A percentile compares a stretch with the other conserved stretches of the same genome.
Conservation (phyloP, 2,113 vertebrate genomes). For the Elgaria multicarinata region DNA sequence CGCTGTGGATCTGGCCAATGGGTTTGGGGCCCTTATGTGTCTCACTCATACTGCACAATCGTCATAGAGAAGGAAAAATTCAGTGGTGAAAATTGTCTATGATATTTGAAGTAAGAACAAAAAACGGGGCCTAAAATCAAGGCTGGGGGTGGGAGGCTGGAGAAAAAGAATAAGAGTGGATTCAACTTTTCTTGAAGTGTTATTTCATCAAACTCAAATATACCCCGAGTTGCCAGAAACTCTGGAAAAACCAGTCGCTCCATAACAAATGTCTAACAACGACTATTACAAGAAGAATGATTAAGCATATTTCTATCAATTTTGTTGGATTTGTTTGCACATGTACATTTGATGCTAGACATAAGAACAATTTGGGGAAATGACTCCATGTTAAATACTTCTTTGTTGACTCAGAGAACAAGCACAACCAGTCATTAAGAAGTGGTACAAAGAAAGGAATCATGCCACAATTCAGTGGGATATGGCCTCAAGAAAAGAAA, state of each 20-base stretch:
- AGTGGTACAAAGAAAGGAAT: background rate
- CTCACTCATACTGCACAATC: background rate
- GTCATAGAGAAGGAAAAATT: background rate
- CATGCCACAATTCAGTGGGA: background rate
- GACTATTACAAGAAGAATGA: background rate
- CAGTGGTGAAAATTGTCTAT: background rate
- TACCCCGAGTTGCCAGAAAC: background rate
- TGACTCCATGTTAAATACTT: background rate
- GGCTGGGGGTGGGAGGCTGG: background rate
- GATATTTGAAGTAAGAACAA: background rate
- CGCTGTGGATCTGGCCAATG: background rate
- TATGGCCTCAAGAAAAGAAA: background rate
- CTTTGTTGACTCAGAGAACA: background rate
- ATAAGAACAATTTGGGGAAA: background rate
- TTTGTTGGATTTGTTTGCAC: constrained; percentile 19
- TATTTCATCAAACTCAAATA: background rate
- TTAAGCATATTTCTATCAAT: background rate
- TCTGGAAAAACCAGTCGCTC: constrained; percentile 9
- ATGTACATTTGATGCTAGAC: background rate
- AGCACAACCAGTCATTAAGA: background rate
- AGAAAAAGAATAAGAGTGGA: background rate
- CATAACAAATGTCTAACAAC: background rate
- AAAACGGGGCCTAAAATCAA: background rate
- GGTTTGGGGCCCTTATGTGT: background rate
- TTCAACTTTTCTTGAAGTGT: rapidly evolving